Conservation (phyloP, 2,888 invertebrate genomes). For the Cylloceria caligata region DNA sequence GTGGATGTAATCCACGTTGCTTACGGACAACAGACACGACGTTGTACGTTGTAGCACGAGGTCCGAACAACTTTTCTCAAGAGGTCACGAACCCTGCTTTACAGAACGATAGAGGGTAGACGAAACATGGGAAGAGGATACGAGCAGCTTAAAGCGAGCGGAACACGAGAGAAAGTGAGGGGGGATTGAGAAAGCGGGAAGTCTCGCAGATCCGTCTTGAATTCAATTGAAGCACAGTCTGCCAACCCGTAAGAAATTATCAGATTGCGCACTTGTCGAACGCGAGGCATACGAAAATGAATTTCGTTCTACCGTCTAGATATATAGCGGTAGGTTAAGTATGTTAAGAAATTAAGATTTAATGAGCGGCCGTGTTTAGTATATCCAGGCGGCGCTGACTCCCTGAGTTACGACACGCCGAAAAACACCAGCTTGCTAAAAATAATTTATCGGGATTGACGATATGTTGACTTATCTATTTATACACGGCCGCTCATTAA, state of each 20-base stretch:
- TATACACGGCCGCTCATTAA: no score
- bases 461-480: no score
- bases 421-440: no score
- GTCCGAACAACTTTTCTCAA: conserved; percentile 27
- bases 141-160: background rate
- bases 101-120: conserved; percentile 5
- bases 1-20: background rate
- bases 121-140: background rate
- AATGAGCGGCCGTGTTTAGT: no score
- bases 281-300: background rate
- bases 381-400: no score
- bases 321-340: no score
- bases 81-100: conserved; percentile 42
- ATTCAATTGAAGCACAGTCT: conserved; percentile 46
- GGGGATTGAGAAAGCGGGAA: conserved; percentile 4
- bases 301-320: background rate
- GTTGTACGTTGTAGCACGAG: conserved; percentile 16
- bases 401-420: no score
- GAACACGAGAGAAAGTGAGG: background rate
- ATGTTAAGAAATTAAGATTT: no score
- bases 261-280: background rate
- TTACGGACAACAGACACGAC: conserved; percentile 17
- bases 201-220: conserved; percentile 36
- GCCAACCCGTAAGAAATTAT: conserved; percentile 25
- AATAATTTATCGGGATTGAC: no score